phyloP scores from a whole-genome alignment of 2,113 vertebrate species.

The Saccopteryx bilineata region DNA sequence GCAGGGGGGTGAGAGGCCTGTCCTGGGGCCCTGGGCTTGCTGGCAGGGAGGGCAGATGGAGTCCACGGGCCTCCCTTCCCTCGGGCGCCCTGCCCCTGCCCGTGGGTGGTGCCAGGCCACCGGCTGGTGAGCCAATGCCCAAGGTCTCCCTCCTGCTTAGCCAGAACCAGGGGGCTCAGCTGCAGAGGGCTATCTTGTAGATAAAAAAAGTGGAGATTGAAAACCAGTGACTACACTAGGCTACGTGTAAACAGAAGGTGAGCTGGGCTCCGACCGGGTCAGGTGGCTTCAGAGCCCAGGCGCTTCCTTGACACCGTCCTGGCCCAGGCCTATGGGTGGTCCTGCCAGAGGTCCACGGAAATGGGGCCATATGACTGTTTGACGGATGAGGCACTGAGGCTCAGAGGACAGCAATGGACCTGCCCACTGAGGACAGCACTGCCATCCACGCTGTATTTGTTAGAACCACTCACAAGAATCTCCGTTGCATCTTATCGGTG shows the following conservation, averaged over 20 bases:
- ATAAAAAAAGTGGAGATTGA: background rate
- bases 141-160: background rate
- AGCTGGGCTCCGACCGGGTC: background rate
- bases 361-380: background rate
- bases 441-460: rapidly evolving
- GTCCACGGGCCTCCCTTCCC: background rate
- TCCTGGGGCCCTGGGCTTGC: background rate
- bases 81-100: background rate
- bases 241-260: background rate
- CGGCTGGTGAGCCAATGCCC: background rate
- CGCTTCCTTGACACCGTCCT: background rate
- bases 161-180: too few relatives aligned
- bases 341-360: rapidly evolving
- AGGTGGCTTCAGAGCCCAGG: background rate
- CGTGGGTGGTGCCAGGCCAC: rapidly evolving
- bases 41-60: background rate
- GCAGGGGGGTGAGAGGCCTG: background rate
- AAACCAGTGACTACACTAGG: background rate
- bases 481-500: background rate
- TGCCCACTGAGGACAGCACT: background rate
- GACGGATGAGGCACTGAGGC: background rate
- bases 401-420: background rate
- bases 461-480: rapidly evolving
- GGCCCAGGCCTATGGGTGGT: background rate
- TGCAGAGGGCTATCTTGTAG: background rate